Percentiles rank a stretch among this genome's conserved stretches.
These are phyloP conservation scores for Pandemis cinnamomeana DNA, from an alignment of 2,888 invertebrate genomes.

Conservation along the genomic window DNA sequence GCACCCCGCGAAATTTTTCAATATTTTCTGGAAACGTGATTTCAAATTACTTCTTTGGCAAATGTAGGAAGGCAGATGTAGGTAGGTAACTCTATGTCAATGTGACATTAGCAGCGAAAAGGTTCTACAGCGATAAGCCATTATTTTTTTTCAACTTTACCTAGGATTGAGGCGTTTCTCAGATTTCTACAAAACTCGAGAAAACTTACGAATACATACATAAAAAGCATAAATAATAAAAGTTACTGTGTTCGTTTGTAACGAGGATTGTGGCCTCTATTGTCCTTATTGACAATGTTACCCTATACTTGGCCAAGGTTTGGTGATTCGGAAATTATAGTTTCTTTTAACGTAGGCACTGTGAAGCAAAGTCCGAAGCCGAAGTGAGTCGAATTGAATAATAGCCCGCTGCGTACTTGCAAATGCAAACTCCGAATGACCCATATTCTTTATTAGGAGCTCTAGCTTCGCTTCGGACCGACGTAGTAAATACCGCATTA, in stretches of 20 bases:
- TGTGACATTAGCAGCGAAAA: too few relatives aligned
- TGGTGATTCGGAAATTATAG: not conserved
- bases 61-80: too few relatives aligned
- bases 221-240: not conserved
- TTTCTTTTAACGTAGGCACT: not conserved
- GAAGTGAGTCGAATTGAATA: constrained; percentile 22
- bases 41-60: not conserved
- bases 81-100: too few relatives aligned
- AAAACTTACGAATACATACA: not conserved
- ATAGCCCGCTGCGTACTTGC: constrained; percentile 43
- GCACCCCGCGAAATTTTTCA: too few relatives aligned
- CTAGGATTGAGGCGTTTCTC: too few relatives aligned
- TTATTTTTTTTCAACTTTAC: too few relatives aligned
- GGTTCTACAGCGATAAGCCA: too few relatives aligned
- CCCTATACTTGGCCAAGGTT: not conserved
- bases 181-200: too few relatives aligned
- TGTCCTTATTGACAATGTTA: not conserved
- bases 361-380: constrained; percentile 13
- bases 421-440: constrained; percentile 67
- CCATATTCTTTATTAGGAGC: constrained; percentile 52
- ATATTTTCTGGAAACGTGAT: too few relatives aligned
- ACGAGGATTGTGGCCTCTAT: not conserved
- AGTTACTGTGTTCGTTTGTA: not conserved
- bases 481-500: constrained; percentile 12
- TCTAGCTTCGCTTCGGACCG: constrained; percentile 7